phyloP scores from a whole-genome alignment of 2,797 vertebrate genomes.

The Enteromius trimaculatus region DNA sequence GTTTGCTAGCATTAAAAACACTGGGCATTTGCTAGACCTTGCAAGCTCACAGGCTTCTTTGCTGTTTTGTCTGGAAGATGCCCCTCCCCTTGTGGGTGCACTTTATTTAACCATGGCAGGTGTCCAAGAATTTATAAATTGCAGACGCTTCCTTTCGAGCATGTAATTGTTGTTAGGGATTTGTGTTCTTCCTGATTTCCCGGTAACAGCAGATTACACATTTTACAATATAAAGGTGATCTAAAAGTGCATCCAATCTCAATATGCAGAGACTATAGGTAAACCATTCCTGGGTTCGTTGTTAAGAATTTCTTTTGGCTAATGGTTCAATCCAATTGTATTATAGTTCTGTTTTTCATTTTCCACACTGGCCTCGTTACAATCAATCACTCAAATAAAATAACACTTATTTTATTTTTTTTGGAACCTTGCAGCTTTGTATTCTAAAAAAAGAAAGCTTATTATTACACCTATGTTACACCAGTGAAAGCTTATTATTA shows the following conservation, averaged over 20 bases:
- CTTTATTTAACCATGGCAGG: conserved; percentile 50
- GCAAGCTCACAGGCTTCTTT: background rate
- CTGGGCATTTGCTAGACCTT: background rate
- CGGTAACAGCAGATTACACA: background rate
- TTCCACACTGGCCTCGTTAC: too few relatives aligned
- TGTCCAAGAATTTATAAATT: conserved; percentile 55
- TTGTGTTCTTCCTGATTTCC: conserved; percentile 22
- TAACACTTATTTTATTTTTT: too few relatives aligned
- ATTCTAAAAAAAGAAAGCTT: too few relatives aligned
- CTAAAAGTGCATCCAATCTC: background rate
- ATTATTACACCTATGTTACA: too few relatives aligned
- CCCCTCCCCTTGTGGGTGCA: conserved; percentile 14
- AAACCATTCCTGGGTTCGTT: background rate
- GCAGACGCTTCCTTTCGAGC: conserved; percentile 51
- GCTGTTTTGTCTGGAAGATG: background rate
- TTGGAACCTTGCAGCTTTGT: too few relatives aligned
- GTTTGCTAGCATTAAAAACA: background rate
- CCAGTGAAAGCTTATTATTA: too few relatives aligned
- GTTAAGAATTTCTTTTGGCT: background rate
- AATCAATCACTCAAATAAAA: too few relatives aligned
- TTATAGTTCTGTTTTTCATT: too few relatives aligned
- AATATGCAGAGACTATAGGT: background rate
- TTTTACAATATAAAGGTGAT: background rate
- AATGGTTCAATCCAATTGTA: too few relatives aligned
- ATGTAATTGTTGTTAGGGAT: conserved; percentile 48